Evolutionary conservation across 2,113 vertebrate species (phyloP), one percentile per base, ranked within the genome.

Genomic region (Chaetorhynchus papuensis): DNA sequence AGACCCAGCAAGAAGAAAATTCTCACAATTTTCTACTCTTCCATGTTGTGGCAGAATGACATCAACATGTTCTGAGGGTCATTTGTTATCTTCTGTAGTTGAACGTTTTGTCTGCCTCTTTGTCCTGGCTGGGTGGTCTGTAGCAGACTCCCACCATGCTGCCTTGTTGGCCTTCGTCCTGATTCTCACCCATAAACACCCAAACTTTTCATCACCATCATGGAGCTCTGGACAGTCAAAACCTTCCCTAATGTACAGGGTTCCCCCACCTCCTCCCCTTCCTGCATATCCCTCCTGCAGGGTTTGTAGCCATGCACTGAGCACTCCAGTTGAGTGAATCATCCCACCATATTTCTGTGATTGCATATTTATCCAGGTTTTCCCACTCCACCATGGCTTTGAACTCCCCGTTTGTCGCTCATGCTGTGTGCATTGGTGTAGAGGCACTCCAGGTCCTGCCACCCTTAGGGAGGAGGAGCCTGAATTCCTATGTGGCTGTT

Each of bases 361-460:
- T 9, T 35, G 16, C 4, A 3, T 6, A 13, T 10, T 10, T 30
- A 20, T 33, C 56, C 26, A 22, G 14, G 6, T 30, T 66, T 26
- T 61, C 41, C 27, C 4, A 6, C 53, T 39, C 12, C 23, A 30
- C 45, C 11, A 2, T 3, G 23, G 14, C 12, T 61, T 52, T 69
- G 63, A 33, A 6, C 28, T 88, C 26, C 15, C 21, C 9, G 2
- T 70, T 30, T 59, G 22, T 8, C 33, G n/a, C 28, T 28, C 2
- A 2, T 42, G n/a, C 22, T 42, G n/a, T 0, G 0, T 54, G 16
- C 7, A 6, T 7, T 60, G 44, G 15, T 59, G 42, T 30, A n/a
- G 41, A 79, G 26, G 24, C 30, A 31, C 21, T 35, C 11, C 30
- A 56, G 24, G 31, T 47, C 16, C 20, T 35, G 16, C 16, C 13